Percentiles rank a stretch among this genome's conserved stretches.
Conservation (phyloP, 2,113 vertebrate species). For the Capreolus pygargus region DNA sequence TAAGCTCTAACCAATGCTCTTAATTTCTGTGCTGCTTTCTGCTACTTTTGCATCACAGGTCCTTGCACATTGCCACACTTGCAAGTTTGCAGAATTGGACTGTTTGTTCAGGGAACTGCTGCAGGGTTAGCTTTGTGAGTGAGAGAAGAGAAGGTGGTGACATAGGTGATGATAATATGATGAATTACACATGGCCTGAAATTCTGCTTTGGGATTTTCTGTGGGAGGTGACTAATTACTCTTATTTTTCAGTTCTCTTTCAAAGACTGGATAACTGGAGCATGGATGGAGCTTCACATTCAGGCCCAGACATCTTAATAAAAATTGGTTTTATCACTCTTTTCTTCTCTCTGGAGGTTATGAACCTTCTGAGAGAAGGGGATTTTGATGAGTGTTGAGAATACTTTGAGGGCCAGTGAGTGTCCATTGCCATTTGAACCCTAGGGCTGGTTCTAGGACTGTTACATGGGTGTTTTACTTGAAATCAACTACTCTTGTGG, state of each 20-base stretch:
- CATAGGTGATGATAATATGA: slow-evolving; percentile 1
- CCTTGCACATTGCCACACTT: not conserved
- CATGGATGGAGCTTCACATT: not conserved
- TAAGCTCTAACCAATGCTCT: not conserved
- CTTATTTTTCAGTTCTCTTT: slow-evolving; percentile 13
- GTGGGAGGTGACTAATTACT: not conserved
- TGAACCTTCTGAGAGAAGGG: not conserved
- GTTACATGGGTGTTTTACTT: not conserved
- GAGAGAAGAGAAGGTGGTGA: not conserved
- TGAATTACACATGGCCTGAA: not conserved
- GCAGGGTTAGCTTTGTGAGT: not conserved
- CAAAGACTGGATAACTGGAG: not conserved
- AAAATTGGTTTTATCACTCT: not conserved
- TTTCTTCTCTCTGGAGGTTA: not conserved
- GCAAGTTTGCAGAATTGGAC: not conserved
- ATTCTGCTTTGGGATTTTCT: not conserved
- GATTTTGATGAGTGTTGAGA: not conserved
- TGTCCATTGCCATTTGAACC: not conserved
- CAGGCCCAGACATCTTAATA: not conserved
- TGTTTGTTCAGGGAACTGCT: not conserved
- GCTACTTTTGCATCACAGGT: not conserved
- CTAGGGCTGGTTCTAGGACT: not conserved
- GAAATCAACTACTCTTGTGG: not conserved
- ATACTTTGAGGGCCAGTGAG: not conserved
- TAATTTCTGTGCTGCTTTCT: not conserved